A percentile compares a stretch with the other conserved stretches of the same genome.
Evolutionary conservation across 2,797 vertebrate genomes (phyloP).

Genomic region (Alosa sapidissima): DNA sequence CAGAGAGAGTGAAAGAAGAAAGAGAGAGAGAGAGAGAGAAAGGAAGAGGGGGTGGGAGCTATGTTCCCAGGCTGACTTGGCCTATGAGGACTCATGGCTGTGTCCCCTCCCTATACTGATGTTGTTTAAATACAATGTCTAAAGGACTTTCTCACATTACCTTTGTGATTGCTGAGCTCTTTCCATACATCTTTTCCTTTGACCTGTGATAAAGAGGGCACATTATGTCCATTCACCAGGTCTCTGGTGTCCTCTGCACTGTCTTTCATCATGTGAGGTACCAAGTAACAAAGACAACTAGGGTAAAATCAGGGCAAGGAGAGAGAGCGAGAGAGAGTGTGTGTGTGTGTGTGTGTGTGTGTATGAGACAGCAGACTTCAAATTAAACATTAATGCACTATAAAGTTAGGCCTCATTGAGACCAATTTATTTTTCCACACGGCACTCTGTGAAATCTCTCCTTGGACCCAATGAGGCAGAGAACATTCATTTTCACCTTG

Average conservation of each 20-base stretch:
- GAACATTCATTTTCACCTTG: constrained; percentile 45
- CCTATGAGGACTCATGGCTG: neutral
- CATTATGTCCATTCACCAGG: neutral
- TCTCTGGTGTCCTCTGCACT: neutral
- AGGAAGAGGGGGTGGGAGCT: neutral
- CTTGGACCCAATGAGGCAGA: constrained; percentile 42
- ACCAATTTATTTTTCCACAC: constrained; percentile 49
- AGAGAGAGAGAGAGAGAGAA: neutral
- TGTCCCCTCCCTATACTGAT: neutral
- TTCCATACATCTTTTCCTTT: neutral
- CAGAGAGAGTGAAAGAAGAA: neutral
- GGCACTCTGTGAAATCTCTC: constrained; percentile 43
- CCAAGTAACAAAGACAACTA: neutral
- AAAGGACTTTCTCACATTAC: neutral
- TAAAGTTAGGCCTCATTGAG: constrained; percentile 50
- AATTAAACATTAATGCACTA: constrained; percentile 49
- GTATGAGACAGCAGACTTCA: constrained; percentile 20
- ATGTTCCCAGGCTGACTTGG: neutral
- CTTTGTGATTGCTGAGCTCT: neutral
- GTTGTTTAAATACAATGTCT: neutral
- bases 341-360: constrained; percentile 15
- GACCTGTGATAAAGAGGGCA: neutral
- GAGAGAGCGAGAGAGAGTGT: neutral
- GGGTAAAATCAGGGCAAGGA: neutral
- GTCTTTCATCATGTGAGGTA: neutral